A percentile compares a stretch with the other conserved stretches of the same genome.
Evolutionary conservation across 2,888 invertebrate genomes (phyloP).

Genomic region (Microctonus brassicae): DNA sequence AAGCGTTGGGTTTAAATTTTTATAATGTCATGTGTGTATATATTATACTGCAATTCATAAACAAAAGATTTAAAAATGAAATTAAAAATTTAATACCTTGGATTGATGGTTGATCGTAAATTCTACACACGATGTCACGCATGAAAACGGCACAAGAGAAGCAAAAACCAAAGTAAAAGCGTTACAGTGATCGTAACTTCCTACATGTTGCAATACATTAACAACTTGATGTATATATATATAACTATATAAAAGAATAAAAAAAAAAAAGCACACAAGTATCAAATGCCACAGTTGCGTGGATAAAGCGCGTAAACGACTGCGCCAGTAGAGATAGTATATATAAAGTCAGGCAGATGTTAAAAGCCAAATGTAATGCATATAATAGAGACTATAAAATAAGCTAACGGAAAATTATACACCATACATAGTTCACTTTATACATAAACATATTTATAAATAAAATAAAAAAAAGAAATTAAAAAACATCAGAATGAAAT

Average conservation of each 20-base stretch:
- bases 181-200: constrained; percentile 23
- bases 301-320: neutral
- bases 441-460: neutral
- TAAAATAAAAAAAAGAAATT: neutral
- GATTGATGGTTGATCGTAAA: constrained; percentile 38
- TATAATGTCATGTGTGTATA: too few relatives aligned
- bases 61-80: constrained; percentile 44
- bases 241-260: neutral
- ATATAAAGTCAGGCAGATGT: constrained; percentile 28
- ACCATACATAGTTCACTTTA: neutral
- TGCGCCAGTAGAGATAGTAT: constrained; percentile 4
- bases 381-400: neutral
- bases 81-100: constrained; percentile 49
- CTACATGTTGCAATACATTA: constrained; percentile 14
- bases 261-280: neutral
- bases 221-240: constrained; percentile 3
- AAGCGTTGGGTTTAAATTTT: too few relatives aligned
- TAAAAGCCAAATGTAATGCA: constrained; percentile 17
- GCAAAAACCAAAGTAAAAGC: constrained; percentile 22
- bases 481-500: neutral
- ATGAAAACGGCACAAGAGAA: constrained; percentile 20
- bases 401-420: neutral
- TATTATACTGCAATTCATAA: neutral
- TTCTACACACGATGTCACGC: constrained; percentile 35
- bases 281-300: neutral